phyloP scores from a whole-genome alignment of 30 jellyfish, hydroid and myxozoan species.

The Pseudorhiza aurosa region DNA sequence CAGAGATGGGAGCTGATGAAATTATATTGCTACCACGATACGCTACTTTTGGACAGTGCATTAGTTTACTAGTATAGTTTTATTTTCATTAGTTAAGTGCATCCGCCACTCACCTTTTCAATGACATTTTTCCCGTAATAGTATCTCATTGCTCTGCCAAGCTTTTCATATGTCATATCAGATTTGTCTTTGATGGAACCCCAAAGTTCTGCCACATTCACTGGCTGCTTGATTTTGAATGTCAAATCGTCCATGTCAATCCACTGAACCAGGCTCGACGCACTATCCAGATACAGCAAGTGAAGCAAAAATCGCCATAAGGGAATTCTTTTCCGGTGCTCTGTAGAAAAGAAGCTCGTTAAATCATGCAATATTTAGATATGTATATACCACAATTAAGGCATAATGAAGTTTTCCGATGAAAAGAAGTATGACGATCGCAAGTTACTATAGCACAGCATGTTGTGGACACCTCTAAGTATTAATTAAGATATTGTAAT shows the following conservation, averaged over 20 bases:
- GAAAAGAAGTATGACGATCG: too few species aligned
- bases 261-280: slow-evolving; percentile 65
- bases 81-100: too few species aligned
- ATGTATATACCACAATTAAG: too few species aligned
- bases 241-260: slow-evolving; percentile 44
- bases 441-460: too few species aligned
- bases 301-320: slow-evolving; percentile 95
- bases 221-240: slow-evolving; percentile 73
- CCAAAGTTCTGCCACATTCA: slow-evolving; percentile 78
- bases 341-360: slow-evolving; percentile 19
- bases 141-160: slow-evolving; percentile 87
- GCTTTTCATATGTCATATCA: slow-evolving; percentile 83
- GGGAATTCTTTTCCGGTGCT: slow-evolving; percentile 96
- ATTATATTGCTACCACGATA: too few species aligned
- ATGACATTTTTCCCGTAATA: slow-evolving; percentile 80
- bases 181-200: slow-evolving; percentile 87
- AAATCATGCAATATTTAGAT: neutral
- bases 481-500: too few species aligned
- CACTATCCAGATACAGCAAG: slow-evolving; percentile 77
- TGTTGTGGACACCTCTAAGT: too few species aligned
- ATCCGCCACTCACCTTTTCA: too few species aligned
- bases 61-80: too few species aligned
- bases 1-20: too few species aligned
- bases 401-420: too few species aligned
- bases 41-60: too few species aligned